phyloP scores from a whole-genome alignment of 1,140 invertebrate genomes.

The Pinna nobilis region DNA sequence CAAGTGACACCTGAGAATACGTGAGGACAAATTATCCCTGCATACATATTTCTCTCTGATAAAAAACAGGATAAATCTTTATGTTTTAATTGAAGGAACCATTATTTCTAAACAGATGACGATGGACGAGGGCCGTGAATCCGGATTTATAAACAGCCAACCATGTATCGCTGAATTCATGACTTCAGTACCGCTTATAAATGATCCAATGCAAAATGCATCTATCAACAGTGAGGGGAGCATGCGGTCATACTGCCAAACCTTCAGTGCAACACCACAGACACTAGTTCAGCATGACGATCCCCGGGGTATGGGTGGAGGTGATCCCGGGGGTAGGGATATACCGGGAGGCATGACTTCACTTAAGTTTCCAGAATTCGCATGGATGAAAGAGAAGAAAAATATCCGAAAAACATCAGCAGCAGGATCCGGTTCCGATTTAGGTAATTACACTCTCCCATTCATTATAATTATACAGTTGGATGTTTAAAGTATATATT shows the following conservation, averaged over 20 bases:
- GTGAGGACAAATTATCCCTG: constrained; percentile 1
- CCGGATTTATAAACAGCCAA: constrained; percentile 93
- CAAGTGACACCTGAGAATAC: constrained; percentile 19
- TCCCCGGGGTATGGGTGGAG: constrained; percentile 32
- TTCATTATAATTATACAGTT: not conserved
- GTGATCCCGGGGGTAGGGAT: constrained; percentile 47
- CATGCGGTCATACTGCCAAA: constrained; percentile 62
- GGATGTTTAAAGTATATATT: not conserved
- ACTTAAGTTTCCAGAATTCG: constrained; percentile 92
- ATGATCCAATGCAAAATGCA: constrained; percentile 61
- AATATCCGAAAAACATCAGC: constrained; percentile 84
- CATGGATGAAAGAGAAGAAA: constrained; percentile 99
- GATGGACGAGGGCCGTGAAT: constrained; percentile 82
- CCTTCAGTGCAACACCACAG: constrained; percentile 76
- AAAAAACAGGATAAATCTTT: constrained; percentile 9
- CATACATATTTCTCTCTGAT: no score
- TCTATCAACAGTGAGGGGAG: constrained; percentile 56
- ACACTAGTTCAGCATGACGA: constrained; percentile 43
- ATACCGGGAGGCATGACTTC: constrained; percentile 75
- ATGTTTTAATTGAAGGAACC: constrained; percentile 4
- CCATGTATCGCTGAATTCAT: constrained; percentile 95
- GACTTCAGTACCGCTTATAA: constrained; percentile 78
- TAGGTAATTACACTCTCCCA: constrained; percentile 24
- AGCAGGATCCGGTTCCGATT: constrained; percentile 16
- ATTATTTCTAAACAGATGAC: constrained; percentile 58